Evolutionary conservation across 2,113 vertebrate genomes (phyloP).

Genomic region (Channa argus): DNA sequence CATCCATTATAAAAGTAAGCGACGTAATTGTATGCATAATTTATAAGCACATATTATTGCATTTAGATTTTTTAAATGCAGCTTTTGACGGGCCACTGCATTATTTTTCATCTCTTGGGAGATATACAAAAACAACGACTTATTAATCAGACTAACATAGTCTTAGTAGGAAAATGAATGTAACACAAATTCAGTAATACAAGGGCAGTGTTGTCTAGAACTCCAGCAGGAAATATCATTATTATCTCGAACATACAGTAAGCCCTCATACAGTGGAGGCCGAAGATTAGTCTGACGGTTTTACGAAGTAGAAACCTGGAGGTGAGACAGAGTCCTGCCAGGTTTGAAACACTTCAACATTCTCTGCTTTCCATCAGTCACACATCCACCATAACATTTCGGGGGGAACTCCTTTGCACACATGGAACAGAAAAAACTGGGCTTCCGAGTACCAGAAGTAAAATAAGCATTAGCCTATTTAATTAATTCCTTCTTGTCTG

Average conservation of each 20-base stretch:
- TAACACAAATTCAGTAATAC: neutral
- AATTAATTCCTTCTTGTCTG: neutral
- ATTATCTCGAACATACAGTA: neutral
- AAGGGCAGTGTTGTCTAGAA: neutral
- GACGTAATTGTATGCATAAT: too few species aligned
- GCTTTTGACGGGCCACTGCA: neutral
- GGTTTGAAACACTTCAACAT: constrained; percentile 22
- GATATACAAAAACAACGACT: neutral
- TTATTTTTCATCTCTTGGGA: neutral
- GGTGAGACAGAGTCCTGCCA: constrained; percentile 25
- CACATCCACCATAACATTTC: constrained; percentile 5
- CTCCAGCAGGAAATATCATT: too few species aligned
- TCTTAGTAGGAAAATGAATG: neutral
- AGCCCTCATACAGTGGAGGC: neutral
- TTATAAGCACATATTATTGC: too few species aligned
- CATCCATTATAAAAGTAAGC: too few species aligned
- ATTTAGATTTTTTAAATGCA: neutral
- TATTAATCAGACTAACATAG: neutral
- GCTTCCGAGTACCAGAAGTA: neutral
- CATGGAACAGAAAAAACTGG: neutral
- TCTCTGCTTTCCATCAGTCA: constrained; percentile 30
- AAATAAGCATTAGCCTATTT: neutral
- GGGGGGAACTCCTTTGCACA: too few species aligned
- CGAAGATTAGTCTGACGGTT: neutral
- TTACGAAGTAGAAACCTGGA: constrained; percentile 37